phyloP scores from a whole-genome alignment of 2,888 invertebrate species.

The Euzetes globulus region DNA sequence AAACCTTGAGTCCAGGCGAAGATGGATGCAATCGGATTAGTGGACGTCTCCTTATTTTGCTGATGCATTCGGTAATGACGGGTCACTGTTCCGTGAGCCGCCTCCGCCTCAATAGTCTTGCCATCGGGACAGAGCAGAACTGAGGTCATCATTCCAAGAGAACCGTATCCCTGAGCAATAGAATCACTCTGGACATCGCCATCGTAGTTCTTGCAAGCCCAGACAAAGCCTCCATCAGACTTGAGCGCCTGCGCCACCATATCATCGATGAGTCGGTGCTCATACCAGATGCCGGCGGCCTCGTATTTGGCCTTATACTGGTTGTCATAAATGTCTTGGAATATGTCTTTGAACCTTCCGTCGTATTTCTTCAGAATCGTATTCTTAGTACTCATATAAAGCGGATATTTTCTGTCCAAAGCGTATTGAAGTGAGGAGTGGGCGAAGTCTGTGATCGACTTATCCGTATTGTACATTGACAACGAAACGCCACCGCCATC shows the following conservation, averaged over 20 bases:
- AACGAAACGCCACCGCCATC: constrained; percentile 82
- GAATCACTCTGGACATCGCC: constrained; percentile 98
- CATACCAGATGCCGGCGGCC: constrained; percentile 82
- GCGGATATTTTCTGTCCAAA: constrained; percentile 70
- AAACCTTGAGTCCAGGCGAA: constrained; percentile 97
- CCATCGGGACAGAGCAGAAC: constrained; percentile 95
- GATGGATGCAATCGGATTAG: constrained; percentile 95
- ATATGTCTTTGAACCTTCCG: constrained; percentile 93
- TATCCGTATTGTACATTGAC: constrained; percentile 84
- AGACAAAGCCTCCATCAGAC: constrained; percentile 95
- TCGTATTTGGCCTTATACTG: constrained; percentile 79
- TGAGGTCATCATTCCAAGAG: constrained; percentile 86
- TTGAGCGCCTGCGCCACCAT: constrained; percentile 99
- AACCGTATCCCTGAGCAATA: constrained; percentile 84
- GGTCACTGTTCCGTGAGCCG: constrained; percentile 95
- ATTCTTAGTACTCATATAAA: constrained; percentile 93
- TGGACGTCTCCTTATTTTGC: constrained; percentile 89
- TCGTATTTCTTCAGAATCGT: constrained; percentile 94
- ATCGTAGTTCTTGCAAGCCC: constrained; percentile 99
- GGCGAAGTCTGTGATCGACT: constrained; percentile 75
- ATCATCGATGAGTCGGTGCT: constrained; percentile 95
- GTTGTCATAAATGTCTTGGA: constrained; percentile 83
- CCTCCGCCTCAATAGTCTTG: constrained; percentile 94
- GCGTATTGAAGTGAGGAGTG: constrained; percentile 89
- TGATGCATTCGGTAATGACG: constrained; percentile 65